Evolutionary conservation across 53 echinoderm and acorn worm genomes (phyloP).

Genomic region (Zoroaster sp.): DNA sequence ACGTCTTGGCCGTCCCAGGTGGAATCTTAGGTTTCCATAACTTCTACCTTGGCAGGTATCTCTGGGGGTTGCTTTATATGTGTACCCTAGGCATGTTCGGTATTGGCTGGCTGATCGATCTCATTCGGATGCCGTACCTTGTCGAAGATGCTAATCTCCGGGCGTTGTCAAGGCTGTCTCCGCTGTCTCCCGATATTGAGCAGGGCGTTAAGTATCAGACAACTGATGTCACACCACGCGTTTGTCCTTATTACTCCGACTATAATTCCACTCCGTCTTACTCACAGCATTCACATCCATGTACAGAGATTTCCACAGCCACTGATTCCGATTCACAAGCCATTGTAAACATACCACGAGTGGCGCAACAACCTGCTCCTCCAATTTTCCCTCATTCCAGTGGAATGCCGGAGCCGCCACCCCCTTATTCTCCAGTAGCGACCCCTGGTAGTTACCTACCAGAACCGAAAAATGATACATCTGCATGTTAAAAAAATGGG

Average conservation of each 20-base stretch:
- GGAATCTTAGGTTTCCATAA: slow-evolving; percentile 73
- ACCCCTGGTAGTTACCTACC: neutral
- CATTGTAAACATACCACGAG: neutral
- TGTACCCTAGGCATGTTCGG: slow-evolving; percentile 69
- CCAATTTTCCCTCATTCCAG: neutral
- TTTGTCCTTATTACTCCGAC: slow-evolving; percentile 34
- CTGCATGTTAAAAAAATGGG: no score
- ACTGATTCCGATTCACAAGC: neutral
- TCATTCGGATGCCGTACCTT: slow-evolving; percentile 60
- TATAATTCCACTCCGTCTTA: slow-evolving; percentile 15
- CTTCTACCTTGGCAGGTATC: slow-evolving; percentile 69
- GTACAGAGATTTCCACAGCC: neutral
- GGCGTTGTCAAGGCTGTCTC: neutral
- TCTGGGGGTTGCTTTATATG: slow-evolving; percentile 68
- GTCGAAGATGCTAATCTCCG: slow-evolving; percentile 56
- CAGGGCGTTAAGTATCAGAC: neutral
- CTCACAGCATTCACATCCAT: no score
- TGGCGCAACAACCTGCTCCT: neutral
- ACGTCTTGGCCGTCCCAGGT: slow-evolving; percentile 64
- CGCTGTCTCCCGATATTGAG: neutral
- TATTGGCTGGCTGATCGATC: slow-evolving; percentile 74
- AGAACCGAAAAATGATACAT: neutral
- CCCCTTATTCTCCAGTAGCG: slow-evolving; percentile 9
- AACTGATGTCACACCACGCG: neutral
- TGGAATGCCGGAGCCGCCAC: slow-evolving; percentile 17